Base-by-base conservation (phyloP, 92 coral and sea anemone genomes). In the Parazoanthus darwini region DNA sequence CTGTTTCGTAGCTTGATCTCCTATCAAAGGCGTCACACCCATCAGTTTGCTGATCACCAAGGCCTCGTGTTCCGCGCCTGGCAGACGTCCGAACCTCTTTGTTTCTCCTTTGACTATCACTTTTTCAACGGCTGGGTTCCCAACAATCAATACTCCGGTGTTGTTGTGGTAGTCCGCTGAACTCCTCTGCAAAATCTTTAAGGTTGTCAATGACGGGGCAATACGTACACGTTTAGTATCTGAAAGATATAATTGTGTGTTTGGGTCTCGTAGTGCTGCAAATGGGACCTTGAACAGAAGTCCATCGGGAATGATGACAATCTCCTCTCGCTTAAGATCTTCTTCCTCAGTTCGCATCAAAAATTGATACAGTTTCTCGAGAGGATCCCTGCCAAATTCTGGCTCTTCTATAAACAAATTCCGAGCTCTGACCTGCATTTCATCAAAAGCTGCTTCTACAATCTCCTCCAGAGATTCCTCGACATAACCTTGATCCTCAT, bases 91-190 rank as follows among this genome's bases (percentile, higher is more conserved):
- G 74, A 58, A 78, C 70, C 44, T 10, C 14, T 16, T 23, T 68
- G 74, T 63, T 51, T 78, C 3, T 73, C 75, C 79, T 88, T 18
- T 35, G 42, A 80, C 84, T 44, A 74, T 85, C 18, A 85, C 75
- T 85, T 67, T 23, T 15, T 79, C 81, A 26, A 85, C 92, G 59
- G 63, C 89, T 8, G 92, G 92, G 78, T 89, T 83, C 78, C 92
- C 92, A 85, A 89, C 86, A 71, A 89, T 77, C n/a, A 89, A 85
- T 67, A 81, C 92, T 58, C 89, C 92, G 50, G 86, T 89, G 54
- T 20, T 85, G n/a, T 37, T 66, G 80, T 89, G 85, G 42, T 58
- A 65, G 16, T 89, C 91, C 85, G 50, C 80, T 84, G 88, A 33
- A 43, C 86, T 35, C 82, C 85, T 89, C 35, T 70, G 43, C 66